These are phyloP conservation scores for Penaeus japonicus DNA, from an alignment of 1,140 invertebrate genomes.

Conservation along the genomic window DNA sequence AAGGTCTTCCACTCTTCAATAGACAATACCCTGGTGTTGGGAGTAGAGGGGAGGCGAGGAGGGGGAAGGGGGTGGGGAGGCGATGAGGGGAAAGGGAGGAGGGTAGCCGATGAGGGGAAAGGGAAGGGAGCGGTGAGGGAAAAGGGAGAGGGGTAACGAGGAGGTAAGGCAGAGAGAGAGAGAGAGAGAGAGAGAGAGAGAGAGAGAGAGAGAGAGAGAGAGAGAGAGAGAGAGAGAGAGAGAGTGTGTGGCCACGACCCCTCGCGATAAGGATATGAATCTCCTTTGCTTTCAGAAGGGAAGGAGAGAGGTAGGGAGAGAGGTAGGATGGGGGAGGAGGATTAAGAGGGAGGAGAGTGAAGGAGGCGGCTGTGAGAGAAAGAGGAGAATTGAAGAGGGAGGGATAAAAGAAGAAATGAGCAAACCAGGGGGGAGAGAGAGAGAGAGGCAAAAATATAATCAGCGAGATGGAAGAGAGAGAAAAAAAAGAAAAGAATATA, in stretches of 20 bases:
- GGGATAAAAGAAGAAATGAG: background rate
- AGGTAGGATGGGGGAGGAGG: background rate
- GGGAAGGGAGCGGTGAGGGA: background rate
- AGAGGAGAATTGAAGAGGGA: background rate
- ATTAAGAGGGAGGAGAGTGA: background rate
- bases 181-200: background rate
- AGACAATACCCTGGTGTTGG: no score
- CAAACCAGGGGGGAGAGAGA: background rate
- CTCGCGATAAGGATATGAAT: background rate
- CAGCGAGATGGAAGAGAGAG: no score
- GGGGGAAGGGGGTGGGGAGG: background rate
- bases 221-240: conserved; percentile 26
- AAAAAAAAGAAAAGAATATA: no score
- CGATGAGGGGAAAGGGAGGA: background rate
- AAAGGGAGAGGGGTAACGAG: background rate
- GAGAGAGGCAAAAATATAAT: no score
- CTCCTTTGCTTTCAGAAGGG: background rate
- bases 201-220: conserved; percentile 17
- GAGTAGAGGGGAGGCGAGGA: background rate
- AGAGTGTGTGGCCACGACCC: background rate
- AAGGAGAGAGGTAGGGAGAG: background rate
- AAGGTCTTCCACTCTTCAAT: no score
- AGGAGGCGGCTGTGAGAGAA: background rate
- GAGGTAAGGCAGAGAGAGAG: conserved; percentile 11
- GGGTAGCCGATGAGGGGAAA: no score